Base-by-base conservation (phyloP, 2,797 vertebrate species). In the Phataginus tetradactyla region DNA sequence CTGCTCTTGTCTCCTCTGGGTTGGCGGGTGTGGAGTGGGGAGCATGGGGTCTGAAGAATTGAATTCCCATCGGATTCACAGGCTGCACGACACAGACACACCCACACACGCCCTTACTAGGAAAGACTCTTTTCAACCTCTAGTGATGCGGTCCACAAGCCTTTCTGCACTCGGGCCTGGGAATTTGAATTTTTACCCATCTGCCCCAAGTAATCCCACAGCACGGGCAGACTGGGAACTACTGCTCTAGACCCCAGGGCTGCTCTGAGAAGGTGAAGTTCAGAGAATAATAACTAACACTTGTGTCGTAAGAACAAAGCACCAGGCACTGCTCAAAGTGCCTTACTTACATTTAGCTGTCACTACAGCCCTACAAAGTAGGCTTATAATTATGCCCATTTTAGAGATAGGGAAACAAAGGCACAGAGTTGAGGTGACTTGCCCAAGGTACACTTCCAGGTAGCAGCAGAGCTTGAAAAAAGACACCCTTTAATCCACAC, bases 151-250 rank as follows among this genome's bases (percentile, higher is more conserved):
- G 27, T 34, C 34, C n/a, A 49, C n/a, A 66, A 66, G 51, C 29
- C 27, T 85, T 79, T 53, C 37, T 77, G 55, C 20, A 80, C 12
- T 17, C 71, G 18, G 17, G 53, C 37, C 74, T 95, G 13, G 79
- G 34, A 86, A 93, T 79, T 68, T 34, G 11, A 81, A 75, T 63
- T 83, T 63, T 91, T 78, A 71, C 55, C 23, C 55, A 34, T 3
- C 20, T 80, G 32, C 15, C 53, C 32, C 59, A 29, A 29, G 81
- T 71, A 79, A 84, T 87, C 42, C 20, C 6, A 5, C 34, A 1
- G 29, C 14, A 27, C 17, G 21, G 15, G 57, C 88, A 79, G 14
- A 21, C 3, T 42, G 29, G 18, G n/a, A 92, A 55, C 12, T 1
- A 0, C 29, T 61, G 27, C 51, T 32, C 15, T 80, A 13, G 75